Percentiles rank a stretch among this genome's conserved stretches.
Conservation (phyloP, 2,888 invertebrate genomes). For the Dynastes tityus region DNA sequence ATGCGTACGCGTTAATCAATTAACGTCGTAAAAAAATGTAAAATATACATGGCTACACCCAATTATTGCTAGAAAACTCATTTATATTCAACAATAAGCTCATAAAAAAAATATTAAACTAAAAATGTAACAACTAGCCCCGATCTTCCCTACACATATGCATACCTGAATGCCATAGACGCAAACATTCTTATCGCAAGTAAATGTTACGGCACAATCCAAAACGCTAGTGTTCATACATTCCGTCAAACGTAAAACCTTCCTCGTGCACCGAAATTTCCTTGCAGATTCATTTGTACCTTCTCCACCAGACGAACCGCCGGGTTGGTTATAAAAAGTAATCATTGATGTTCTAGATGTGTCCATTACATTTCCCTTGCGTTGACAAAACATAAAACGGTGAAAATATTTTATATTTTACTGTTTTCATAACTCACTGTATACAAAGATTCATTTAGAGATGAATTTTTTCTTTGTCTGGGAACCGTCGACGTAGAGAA, state of each 20-base stretch:
- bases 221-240: slow-evolving; percentile 83
- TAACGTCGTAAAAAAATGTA: too few species aligned
- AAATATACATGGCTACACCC: too few species aligned
- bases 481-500: slow-evolving; percentile 74
- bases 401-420: slow-evolving; percentile 5
- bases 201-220: slow-evolving; percentile 86
- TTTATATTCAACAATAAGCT: too few species aligned
- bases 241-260: slow-evolving; percentile 79
- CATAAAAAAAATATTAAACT: too few species aligned
- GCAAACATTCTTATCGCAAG: slow-evolving; percentile 86
- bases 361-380: slow-evolving; percentile 63
- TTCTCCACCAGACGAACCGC: slow-evolving; percentile 54
- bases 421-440: slow-evolving; percentile 35
- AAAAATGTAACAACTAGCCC: too few species aligned
- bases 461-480: slow-evolving; percentile 44
- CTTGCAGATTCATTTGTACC: slow-evolving; percentile 57
- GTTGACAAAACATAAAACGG: slow-evolving; percentile 52
- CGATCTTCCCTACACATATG: neutral
- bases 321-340: slow-evolving; percentile 60
- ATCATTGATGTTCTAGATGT: slow-evolving; percentile 67
- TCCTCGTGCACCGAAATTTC: slow-evolving; percentile 81
- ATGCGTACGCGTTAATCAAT: too few species aligned
- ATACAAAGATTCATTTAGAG: slow-evolving; percentile 45
- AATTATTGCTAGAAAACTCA: too few species aligned
- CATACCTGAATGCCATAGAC: slow-evolving; percentile 80